Percentiles rank a stretch among this genome's conserved stretches.
Evolutionary conservation across 2,797 vertebrate species (phyloP).

Genomic region (Galagoides demidoff): DNA sequence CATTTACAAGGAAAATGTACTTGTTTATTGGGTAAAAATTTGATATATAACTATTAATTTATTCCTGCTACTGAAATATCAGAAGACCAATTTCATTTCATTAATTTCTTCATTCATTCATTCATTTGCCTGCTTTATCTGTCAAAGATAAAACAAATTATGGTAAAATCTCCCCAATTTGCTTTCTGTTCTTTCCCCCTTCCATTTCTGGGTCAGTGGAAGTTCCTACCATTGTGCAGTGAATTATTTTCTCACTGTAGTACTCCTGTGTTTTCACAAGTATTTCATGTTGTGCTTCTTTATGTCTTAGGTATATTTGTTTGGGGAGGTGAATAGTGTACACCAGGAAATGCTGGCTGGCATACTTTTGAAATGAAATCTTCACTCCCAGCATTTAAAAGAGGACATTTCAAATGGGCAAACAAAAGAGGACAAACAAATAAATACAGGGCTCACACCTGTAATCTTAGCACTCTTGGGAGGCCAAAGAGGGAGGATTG

Average conservation of each 20-base stretch:
- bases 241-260: background rate
- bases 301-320: background rate
- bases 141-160: background rate
- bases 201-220: background rate
- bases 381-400: background rate
- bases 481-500: too few relatives aligned
- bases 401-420: constrained; percentile 31
- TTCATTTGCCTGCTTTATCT: background rate
- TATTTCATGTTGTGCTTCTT: background rate
- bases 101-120: background rate
- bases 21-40: background rate
- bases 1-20: background rate
- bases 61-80: background rate
- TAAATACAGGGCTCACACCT: too few relatives aligned
- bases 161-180: background rate
- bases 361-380: background rate
- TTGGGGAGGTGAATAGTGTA: background rate
- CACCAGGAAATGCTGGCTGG: background rate
- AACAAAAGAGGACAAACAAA: too few relatives aligned
- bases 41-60: background rate
- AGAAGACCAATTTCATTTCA: background rate
- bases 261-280: background rate
- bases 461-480: too few relatives aligned
- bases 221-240: background rate
- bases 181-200: background rate